Evolutionary conservation across 2,888 invertebrate genomes (phyloP).

Genomic region (Odontothrips loti): DNA sequence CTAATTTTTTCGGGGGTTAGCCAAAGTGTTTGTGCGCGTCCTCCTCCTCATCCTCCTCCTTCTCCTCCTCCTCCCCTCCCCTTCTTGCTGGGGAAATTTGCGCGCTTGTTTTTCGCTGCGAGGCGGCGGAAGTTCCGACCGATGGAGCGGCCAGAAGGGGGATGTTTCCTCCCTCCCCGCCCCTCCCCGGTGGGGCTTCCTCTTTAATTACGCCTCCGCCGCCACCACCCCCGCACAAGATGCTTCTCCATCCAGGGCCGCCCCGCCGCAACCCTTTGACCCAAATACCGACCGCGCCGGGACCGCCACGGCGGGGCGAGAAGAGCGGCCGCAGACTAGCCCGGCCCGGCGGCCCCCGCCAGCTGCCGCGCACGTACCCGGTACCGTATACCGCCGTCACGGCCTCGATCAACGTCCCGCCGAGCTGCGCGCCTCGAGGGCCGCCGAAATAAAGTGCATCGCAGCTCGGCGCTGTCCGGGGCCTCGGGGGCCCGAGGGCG

Average conservation of each 20-base stretch:
- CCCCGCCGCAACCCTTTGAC: not conserved
- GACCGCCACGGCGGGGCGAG: not conserved
- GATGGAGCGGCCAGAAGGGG: not conserved
- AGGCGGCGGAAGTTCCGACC: not conserved
- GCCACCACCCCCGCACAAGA: not conserved
- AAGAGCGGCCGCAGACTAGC: not conserved
- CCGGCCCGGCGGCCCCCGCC: not conserved
- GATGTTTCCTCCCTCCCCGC: not conserved
- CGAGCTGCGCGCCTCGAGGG: too few species aligned
- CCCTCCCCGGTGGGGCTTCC: not conserved
- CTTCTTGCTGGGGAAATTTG: not conserved
- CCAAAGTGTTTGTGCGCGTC: too few species aligned
- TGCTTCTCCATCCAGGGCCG: not conserved
- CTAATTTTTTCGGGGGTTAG: not conserved
- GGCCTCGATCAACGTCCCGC: too few species aligned
- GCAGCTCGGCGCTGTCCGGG: too few species aligned
- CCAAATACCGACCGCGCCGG: not conserved
- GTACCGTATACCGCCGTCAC: too few species aligned
- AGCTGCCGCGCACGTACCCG: too few species aligned
- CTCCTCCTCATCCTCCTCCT: too few species aligned
- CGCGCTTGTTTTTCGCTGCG: not conserved
- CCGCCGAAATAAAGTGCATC: too few species aligned
- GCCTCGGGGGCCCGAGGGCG: not conserved
- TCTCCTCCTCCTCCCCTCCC: too few species aligned
- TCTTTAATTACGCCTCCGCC: constrained; percentile 1